A percentile compares a stretch with the other conserved stretches of the same genome.
These are phyloP conservation scores for Acleris emargana DNA, from an alignment of 2,888 invertebrate species.

Conservation along the genomic window DNA sequence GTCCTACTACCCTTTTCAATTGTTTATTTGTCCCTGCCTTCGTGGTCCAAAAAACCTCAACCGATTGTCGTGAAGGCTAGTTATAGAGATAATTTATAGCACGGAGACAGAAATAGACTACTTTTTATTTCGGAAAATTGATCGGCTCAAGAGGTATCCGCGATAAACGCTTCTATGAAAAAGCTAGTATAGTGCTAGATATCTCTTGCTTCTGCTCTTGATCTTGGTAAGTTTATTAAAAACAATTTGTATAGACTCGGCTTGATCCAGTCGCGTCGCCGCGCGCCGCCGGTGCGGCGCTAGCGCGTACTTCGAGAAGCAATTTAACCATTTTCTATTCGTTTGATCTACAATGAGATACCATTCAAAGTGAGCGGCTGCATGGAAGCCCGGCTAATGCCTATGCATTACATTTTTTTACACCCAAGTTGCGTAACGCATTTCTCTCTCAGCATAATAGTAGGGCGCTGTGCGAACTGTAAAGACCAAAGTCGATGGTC, in stretches of 20 bases:
- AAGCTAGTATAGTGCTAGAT: too few relatives aligned
- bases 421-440: conserved; percentile 54
- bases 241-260: conserved; percentile 4
- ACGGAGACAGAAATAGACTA: too few relatives aligned
- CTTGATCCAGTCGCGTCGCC: conserved; percentile 6
- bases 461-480: conserved; percentile 46
- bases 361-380: conserved; percentile 63
- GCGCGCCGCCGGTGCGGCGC: conserved; percentile 39
- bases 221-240: not conserved
- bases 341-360: conserved; percentile 65
- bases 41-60: too few relatives aligned
- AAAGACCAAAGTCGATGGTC: conserved; percentile 48
- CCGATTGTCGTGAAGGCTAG: too few relatives aligned
- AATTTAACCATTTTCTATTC: conserved; percentile 74
- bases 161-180: too few relatives aligned
- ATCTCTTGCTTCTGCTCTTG: too few relatives aligned
- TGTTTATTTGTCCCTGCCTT: too few relatives aligned
- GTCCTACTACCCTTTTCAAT: too few relatives aligned
- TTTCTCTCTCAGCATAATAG: conserved; percentile 45
- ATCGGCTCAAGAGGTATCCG: not conserved
- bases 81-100: too few relatives aligned
- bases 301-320: conserved; percentile 63
- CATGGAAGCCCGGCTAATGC: conserved; percentile 62
- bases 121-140: too few relatives aligned
- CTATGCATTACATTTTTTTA: conserved; percentile 64